A percentile compares a stretch with the other conserved stretches of the same genome.
These are phyloP conservation scores for Chelmon rostratus DNA, from an alignment of 2,797 vertebrate species.

Conservation along the genomic window DNA sequence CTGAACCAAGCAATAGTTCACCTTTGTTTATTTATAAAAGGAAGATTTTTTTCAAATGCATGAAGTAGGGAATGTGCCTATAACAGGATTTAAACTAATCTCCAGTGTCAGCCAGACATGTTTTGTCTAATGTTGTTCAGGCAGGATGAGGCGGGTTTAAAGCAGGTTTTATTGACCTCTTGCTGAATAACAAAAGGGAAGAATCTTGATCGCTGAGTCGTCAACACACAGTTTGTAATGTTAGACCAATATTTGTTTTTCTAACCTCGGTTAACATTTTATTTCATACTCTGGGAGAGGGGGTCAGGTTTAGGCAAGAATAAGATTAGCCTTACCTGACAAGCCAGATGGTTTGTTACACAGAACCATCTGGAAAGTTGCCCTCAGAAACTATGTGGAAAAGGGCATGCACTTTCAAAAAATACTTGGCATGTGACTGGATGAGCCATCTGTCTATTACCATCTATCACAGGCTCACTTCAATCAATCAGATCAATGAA, in stretches of 20 bases:
- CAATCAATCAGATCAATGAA: too few relatives aligned
- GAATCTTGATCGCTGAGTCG: not conserved
- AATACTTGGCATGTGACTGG: too few relatives aligned
- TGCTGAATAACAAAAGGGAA: not conserved
- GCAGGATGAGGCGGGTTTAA: not conserved
- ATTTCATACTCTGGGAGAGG: not conserved
- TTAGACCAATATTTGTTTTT: not conserved
- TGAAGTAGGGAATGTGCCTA: not conserved
- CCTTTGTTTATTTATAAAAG: not conserved
- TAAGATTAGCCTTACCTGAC: not conserved
- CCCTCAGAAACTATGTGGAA: too few relatives aligned
- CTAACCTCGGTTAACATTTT: not conserved
- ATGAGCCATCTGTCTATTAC: too few relatives aligned
- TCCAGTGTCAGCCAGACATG: not conserved
- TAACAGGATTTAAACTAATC: not conserved
- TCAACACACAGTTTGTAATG: not conserved
- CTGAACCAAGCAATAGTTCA: not conserved
- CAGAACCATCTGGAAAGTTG: too few relatives aligned
- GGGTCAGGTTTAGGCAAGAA: not conserved
- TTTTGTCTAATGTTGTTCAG: not conserved
- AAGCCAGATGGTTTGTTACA: too few relatives aligned
- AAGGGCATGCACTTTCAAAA: too few relatives aligned
- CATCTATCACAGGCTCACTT: too few relatives aligned
- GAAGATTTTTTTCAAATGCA: not conserved
- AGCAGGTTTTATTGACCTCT: not conserved